phyloP scores from a whole-genome alignment of 2,888 invertebrate genomes.

The Cordilura impudica region DNA sequence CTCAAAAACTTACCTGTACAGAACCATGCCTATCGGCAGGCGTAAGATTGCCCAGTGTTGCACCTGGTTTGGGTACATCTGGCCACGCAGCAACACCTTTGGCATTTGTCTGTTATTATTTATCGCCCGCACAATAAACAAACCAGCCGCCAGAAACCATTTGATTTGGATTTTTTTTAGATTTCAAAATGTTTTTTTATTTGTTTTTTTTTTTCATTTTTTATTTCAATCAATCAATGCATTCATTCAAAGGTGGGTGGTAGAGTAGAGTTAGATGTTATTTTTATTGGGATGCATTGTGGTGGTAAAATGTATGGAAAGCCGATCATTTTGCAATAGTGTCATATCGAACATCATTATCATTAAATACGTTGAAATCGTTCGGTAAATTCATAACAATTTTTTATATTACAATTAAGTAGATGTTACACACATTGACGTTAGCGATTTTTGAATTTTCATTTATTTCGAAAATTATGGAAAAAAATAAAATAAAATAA shows the following conservation, averaged over 20 bases:
- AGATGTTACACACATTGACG: constrained; percentile 7
- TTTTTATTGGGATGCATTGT: constrained; percentile 45
- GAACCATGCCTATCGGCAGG: constrained; percentile 98
- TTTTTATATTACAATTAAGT: constrained; percentile 21
- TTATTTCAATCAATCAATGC: constrained; percentile 7
- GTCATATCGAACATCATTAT: constrained; percentile 11
- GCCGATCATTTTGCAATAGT: not conserved
- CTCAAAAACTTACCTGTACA: constrained; percentile 87
- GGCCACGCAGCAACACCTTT: constrained; percentile 90
- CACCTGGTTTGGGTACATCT: constrained; percentile 89
- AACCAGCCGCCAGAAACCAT: not conserved
- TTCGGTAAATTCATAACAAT: constrained; percentile 25
- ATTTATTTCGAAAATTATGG: constrained; percentile 53
- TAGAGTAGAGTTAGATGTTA: constrained; percentile 38
- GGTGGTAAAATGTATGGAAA: constrained; percentile 9
- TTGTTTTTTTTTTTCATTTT: too few species aligned
- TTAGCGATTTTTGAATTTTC: constrained; percentile 28
- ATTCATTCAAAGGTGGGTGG: constrained; percentile 35
- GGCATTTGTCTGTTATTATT: constrained; percentile 78
- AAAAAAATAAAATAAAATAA: constrained; percentile 52
- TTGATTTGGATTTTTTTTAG: not conserved
- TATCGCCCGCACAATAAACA: not conserved
- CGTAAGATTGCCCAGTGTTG: constrained; percentile 89
- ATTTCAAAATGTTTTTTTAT: constrained; percentile 2
- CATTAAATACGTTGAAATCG: not conserved